Conservation (phyloP, 2,113 vertebrate species). For the Pelecanus crispus region DNA sequence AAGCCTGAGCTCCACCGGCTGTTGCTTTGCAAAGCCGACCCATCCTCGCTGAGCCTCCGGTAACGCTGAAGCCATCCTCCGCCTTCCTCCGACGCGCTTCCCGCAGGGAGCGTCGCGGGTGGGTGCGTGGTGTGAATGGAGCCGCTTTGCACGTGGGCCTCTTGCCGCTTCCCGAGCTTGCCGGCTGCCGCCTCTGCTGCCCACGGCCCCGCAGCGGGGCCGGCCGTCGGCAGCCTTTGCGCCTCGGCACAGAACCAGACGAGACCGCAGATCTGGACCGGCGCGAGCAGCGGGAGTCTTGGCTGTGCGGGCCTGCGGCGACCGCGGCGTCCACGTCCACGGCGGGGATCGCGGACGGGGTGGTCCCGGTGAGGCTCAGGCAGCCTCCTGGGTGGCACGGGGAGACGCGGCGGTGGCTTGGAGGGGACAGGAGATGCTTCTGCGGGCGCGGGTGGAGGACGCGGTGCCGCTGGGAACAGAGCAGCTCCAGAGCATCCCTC, state of each 20-base stretch:
- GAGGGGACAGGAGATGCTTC: neutral
- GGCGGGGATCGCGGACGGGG: fast-evolving
- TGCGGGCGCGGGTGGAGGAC: too few species aligned
- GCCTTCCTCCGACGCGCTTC: fast-evolving
- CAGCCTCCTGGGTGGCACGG: fast-evolving
- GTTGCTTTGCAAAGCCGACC: neutral
- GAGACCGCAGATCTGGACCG: too few species aligned
- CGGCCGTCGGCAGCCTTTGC: fast-evolving
- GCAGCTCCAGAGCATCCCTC: neutral
- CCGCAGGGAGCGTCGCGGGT: fast-evolving
- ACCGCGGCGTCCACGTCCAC: neutral
- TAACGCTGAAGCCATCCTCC: fast-evolving
- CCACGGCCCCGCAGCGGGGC: neutral
- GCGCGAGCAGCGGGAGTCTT: fast-evolving
- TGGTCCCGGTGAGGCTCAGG: too few species aligned
- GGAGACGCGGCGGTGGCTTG: fast-evolving
- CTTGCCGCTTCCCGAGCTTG: fast-evolving
- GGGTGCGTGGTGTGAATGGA: fast-evolving
- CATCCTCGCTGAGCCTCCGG: fast-evolving
- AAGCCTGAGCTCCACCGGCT: neutral
- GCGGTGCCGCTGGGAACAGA: neutral
- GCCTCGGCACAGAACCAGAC: neutral
- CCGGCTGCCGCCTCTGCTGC: neutral
- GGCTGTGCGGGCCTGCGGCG: neutral
- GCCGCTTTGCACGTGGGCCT: too few species aligned